Base-by-base conservation (phyloP, 37 sponge, comb jelly and placozoan species). In the Aphrocallistes beatrix region DNA sequence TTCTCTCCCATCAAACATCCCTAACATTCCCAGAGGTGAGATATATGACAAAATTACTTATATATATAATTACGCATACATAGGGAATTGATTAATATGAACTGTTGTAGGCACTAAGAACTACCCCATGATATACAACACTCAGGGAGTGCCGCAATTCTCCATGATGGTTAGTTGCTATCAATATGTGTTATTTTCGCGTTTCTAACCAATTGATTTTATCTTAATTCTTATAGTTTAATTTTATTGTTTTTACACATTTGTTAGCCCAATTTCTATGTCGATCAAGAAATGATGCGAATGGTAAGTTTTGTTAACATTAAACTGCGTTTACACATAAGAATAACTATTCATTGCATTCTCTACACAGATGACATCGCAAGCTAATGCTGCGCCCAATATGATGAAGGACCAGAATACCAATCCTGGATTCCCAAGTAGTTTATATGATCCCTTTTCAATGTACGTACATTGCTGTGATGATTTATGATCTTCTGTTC, bases 1-100 rank as follows among this genome's bases (percentile, higher is more conserved):
- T 30, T 60, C 75, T 1, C 75, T 60, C 8, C 75, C 75, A 25
- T 1, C 75, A 19, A 60, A 19, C 34, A 60, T 60, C 28, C n/a
- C 75, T 60, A 60, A 60, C n/a, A 21, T 60, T 3, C 75, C 75
- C 75, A 60, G 75, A 60, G 75, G 75, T 60, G 10, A 25, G 75
- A 25, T 47, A 47, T 21, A 13, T 21, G 17, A 47, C 49, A 47
- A 13, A 42, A 42, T 42, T 13, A 16, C 45, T 42, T 13, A 13
- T 42, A 16, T 16, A 42, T 42, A 42, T 42, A 42, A 42, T 16
- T 42, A 42, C 45, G 10, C 6, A 42, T 6, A 13, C 10, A 42
- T 13, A 6, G 45, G 6, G 13, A 42, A 42, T 42, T 42, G 3
- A 60, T 60, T 60, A 19, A 32, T 60, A 25, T 19, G 10, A 21